These are phyloP conservation scores for Aphrocallistes beatrix DNA, from an alignment of 37 sponge, comb jelly and placozoan genomes.

Conservation along the genomic window DNA sequence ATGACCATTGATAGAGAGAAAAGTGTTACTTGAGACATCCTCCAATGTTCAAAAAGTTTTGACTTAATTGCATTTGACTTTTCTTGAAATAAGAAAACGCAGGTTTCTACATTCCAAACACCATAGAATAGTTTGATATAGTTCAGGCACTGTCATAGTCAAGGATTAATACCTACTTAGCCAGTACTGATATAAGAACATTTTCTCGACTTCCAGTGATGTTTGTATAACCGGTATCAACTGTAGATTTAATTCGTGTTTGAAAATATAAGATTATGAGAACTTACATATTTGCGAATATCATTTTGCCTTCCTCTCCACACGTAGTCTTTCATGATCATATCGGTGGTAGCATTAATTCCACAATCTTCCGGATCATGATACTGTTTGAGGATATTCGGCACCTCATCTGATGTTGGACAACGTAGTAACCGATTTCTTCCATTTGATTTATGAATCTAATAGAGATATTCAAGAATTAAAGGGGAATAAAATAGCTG, in stretches of 20 bases:
- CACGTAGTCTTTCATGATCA: neutral
- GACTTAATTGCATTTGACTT: too few species aligned
- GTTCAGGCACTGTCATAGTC: too few species aligned
- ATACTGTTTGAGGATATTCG: neutral
- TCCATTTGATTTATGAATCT: conserved; percentile 1
- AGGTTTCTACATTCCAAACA: too few species aligned
- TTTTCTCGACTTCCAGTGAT: too few species aligned
- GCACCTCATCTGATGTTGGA: conserved; percentile 7
- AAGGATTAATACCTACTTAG: too few species aligned
- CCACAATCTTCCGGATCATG: neutral
- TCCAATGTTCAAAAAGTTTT: too few species aligned
- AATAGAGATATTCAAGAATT: neutral
- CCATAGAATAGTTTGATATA: too few species aligned
- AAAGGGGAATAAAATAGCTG: neutral
- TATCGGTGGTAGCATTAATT: neutral
- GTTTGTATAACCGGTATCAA: too few species aligned
- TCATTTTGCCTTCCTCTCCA: neutral
- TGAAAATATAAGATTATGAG: neutral
- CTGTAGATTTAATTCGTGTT: neutral
- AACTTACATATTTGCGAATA: neutral
- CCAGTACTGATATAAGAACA: too few species aligned
- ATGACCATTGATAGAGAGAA: too few species aligned
- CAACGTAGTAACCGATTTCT: neutral
- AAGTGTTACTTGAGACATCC: too few species aligned
- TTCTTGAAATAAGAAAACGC: too few species aligned